phyloP scores from a whole-genome alignment of 2,888 invertebrate species.

The Laothoe populi region DNA sequence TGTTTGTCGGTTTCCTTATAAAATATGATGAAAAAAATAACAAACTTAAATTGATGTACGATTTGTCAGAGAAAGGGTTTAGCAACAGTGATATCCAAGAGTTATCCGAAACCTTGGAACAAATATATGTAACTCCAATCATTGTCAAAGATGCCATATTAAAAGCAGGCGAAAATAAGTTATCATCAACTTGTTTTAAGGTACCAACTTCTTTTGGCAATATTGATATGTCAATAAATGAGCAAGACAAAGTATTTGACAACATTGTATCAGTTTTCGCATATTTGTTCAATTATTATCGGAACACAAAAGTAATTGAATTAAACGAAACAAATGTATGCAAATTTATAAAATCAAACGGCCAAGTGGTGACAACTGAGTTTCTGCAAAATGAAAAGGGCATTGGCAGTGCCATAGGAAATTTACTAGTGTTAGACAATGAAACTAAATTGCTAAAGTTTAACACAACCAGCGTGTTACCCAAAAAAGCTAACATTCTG shows the following conservation, averaged over 20 bases:
- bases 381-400: conserved; percentile 45
- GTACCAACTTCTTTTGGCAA: conserved; percentile 50
- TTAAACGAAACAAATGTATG: conserved; percentile 33
- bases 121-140: conserved; percentile 38
- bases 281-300: conserved; percentile 26
- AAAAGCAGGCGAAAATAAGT: conserved; percentile 35
- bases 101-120: conserved; percentile 38
- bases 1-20: conserved; percentile 44
- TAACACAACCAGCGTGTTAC: conserved; percentile 36
- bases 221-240: conserved; percentile 42
- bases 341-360: conserved; percentile 40
- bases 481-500: conserved; percentile 42
- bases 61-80: conserved; percentile 38
- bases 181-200: conserved; percentile 40
- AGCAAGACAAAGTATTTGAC: conserved; percentile 36
- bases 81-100: conserved; percentile 34
- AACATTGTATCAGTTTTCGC: conserved; percentile 33
- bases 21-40: conserved; percentile 34
- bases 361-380: conserved; percentile 40
- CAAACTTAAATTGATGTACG: conserved; percentile 35
- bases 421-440: conserved; percentile 43
- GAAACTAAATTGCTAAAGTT: conserved; percentile 41
- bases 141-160: conserved; percentile 41
- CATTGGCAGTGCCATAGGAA: conserved; percentile 53
- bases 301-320: conserved; percentile 35